Conservation (phyloP, 2,888 invertebrate species). For the Protula sp. region DNA sequence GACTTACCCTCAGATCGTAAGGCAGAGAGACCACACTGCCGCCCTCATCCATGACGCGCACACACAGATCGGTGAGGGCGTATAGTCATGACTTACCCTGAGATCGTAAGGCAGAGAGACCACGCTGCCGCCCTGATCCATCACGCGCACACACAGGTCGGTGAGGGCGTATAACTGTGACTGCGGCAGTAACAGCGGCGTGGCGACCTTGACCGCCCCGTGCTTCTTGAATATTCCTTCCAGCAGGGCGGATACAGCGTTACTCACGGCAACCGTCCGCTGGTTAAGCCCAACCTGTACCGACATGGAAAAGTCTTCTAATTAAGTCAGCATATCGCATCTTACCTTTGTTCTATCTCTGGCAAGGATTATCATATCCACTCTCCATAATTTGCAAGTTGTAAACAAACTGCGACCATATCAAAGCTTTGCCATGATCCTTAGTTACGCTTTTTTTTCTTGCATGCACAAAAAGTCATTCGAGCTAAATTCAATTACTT, state of each 20-base stretch:
- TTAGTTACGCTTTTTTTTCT: no score
- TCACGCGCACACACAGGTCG: constrained; percentile 64
- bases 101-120: constrained; percentile 82
- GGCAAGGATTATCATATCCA: no score
- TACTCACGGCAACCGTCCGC: no score
- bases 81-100: constrained; percentile 63
- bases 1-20: constrained; percentile 67
- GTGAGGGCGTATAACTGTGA: constrained; percentile 31
- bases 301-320: no score
- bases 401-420: no score
- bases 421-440: no score
- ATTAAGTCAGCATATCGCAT: no score
- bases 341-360: no score
- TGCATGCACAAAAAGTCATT: no score
- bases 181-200: constrained; percentile 73
- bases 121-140: constrained; percentile 81
- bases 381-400: no score
- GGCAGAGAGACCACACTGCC: constrained; percentile 81
- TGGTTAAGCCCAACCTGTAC: no score
- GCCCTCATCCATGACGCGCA: constrained; percentile 78
- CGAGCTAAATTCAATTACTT: no score
- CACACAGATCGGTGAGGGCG: constrained; percentile 53
- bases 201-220: constrained; percentile 72
- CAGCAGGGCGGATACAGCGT: constrained; percentile 36
- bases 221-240: constrained; percentile 47